Evolutionary conservation across 2,888 invertebrate species (phyloP).

Genomic region (Tuberolachnus salignus): DNA sequence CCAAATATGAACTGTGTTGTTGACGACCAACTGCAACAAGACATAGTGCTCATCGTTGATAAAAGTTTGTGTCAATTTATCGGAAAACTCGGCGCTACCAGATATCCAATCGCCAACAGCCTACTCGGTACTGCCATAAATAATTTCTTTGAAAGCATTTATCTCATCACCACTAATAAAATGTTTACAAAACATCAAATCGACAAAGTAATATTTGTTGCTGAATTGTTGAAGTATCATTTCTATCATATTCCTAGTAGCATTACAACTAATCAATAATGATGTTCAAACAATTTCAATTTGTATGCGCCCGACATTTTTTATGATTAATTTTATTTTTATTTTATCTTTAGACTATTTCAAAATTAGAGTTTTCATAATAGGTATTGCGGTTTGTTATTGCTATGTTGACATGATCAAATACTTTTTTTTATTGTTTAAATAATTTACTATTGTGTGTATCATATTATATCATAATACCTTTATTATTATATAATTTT

Average conservation of each 20-base stretch:
- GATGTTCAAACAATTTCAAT: too few relatives aligned
- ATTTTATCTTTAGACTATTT: too few relatives aligned
- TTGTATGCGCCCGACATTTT: too few relatives aligned
- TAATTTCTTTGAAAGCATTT: slow-evolving; percentile 28
- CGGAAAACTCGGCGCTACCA: neutral
- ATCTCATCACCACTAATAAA: slow-evolving; percentile 31
- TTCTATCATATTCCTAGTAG: neutral
- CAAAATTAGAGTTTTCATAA: too few relatives aligned
- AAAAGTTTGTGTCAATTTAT: slow-evolving; percentile 18
- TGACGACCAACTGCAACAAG: slow-evolving; percentile 24
- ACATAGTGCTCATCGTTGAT: slow-evolving; percentile 24
- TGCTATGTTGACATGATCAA: too few relatives aligned
- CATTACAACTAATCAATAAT: neutral
- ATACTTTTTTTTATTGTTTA: too few relatives aligned
- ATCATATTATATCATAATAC: too few relatives aligned
- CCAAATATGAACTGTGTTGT: slow-evolving; percentile 40
- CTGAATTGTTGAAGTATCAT: neutral
- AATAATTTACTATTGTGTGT: too few relatives aligned
- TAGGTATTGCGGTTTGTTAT: too few relatives aligned
- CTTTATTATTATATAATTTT: too few relatives aligned
- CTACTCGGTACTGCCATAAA: slow-evolving; percentile 31
- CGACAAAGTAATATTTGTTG: slow-evolving; percentile 2
- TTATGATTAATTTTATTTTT: too few relatives aligned
- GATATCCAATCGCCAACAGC: neutral
- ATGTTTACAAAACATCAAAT: slow-evolving; percentile 10